Conservation (phyloP, 1,140 invertebrate genomes). For the Trinorchestia longiramus region DNA sequence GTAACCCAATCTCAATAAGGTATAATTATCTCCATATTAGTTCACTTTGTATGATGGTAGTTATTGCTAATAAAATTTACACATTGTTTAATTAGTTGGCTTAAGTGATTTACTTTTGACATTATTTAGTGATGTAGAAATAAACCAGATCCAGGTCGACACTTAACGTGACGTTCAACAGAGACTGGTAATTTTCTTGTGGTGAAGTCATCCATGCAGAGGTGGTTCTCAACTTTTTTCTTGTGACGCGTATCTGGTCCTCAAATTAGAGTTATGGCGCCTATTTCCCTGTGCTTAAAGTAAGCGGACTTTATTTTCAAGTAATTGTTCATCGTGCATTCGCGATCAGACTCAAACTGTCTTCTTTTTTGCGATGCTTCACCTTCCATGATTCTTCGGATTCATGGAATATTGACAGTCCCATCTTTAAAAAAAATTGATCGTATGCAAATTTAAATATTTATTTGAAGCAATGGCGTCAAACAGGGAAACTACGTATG, state of each 20-base stretch:
- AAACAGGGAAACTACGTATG: too few relatives aligned
- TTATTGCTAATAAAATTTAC: background rate
- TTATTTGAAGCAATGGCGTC: too few relatives aligned
- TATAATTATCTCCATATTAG: background rate
- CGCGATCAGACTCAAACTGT: too few relatives aligned
- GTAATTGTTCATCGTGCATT: too few relatives aligned
- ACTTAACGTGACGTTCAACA: background rate
- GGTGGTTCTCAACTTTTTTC: background rate
- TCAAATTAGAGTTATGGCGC: background rate
- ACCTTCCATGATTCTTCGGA: too few relatives aligned
- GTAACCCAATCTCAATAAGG: background rate
- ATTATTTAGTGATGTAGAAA: background rate
- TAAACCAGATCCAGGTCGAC: conserved; percentile 8
- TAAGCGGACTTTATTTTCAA: background rate
- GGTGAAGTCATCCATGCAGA: background rate
- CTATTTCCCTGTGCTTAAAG: background rate
- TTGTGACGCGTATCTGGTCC: background rate
- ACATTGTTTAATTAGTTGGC: background rate
- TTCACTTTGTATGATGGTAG: background rate
- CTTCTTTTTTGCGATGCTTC: too few relatives aligned
- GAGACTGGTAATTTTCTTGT: background rate
- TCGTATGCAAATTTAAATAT: too few relatives aligned
- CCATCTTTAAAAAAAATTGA: too few relatives aligned
- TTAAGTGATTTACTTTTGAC: background rate
- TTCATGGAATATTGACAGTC: too few relatives aligned